Evolutionary conservation across 2,113 vertebrate genomes (phyloP).

Genomic region (Toxostoma redivivum): DNA sequence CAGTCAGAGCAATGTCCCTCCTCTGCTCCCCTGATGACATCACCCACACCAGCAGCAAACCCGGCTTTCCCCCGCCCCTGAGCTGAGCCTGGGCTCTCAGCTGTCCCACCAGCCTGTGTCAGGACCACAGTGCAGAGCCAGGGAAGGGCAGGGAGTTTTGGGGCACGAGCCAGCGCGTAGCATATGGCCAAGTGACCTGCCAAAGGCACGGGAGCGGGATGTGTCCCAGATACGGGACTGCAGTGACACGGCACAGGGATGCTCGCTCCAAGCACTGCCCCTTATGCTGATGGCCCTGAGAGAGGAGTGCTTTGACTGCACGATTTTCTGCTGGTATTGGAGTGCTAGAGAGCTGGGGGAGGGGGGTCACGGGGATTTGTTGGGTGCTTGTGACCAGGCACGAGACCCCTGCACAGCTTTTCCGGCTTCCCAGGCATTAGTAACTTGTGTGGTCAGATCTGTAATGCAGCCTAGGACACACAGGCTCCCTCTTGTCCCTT

Average conservation of each 20-base stretch:
- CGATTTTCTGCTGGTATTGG: not conserved
- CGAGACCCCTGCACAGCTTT: not conserved
- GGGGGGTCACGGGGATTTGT: rapidly evolving
- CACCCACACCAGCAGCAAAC: rapidly evolving
- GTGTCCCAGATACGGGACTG: not conserved
- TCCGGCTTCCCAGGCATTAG: not conserved
- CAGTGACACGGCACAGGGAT: not conserved
- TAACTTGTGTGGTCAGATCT: not conserved
- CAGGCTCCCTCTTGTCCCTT: not conserved
- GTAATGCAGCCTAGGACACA: rapidly evolving
- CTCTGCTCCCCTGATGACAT: not conserved
- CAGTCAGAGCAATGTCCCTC: rapidly evolving
- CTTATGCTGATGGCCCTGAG: not conserved
- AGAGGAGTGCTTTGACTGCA: not conserved
- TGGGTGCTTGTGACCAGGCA: not conserved
- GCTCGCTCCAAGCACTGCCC: not conserved
- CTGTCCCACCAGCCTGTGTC: rapidly evolving
- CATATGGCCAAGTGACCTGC: constrained; percentile 3
- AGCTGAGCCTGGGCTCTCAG: not conserved
- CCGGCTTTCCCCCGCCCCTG: rapidly evolving
- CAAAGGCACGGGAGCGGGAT: not conserved
- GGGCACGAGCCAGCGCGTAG: rapidly evolving
- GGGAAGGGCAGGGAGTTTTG: not conserved
- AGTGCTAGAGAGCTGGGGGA: not conserved
- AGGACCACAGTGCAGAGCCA: rapidly evolving